Percentiles rank a stretch among this genome's conserved stretches.
phyloP scores from a whole-genome alignment of 2,888 invertebrate species.

The Cinara cedri region DNA sequence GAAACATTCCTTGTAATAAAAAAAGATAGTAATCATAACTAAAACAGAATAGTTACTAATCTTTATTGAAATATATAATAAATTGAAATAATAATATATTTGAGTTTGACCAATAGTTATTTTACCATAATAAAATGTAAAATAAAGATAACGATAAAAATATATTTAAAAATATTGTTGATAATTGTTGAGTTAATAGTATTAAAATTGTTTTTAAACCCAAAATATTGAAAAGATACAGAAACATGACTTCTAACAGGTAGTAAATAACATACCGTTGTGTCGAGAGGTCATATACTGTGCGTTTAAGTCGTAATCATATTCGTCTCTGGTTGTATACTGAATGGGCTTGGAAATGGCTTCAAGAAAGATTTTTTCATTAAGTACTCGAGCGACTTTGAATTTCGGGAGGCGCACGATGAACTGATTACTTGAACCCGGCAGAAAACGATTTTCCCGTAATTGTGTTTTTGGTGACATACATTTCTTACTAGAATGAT shows the following conservation, averaged over 20 bases:
- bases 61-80: too few species aligned
- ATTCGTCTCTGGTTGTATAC: constrained; percentile 54
- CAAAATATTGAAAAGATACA: constrained; percentile 13
- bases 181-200: not conserved
- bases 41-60: too few species aligned
- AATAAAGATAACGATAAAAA: too few species aligned
- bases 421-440: constrained; percentile 47
- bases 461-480: constrained; percentile 39
- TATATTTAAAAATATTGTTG: not conserved
- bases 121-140: too few species aligned
- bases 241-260: constrained; percentile 47
- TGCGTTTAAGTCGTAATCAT: constrained; percentile 40
- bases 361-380: constrained; percentile 54
- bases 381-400: constrained; percentile 52
- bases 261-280: constrained; percentile 43
- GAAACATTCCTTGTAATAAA: constrained; percentile 40
- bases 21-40: too few species aligned
- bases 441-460: constrained; percentile 44
- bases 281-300: constrained; percentile 28
- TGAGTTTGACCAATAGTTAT: not conserved
- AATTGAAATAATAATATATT: not conserved
- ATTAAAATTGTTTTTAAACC: not conserved
- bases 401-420: constrained; percentile 52
- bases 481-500: constrained; percentile 45
- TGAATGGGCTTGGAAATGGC: constrained; percentile 43